Percentiles rank a stretch among this genome's conserved stretches.
phyloP scores from a whole-genome alignment of 2,888 invertebrate species.

The Siphlonurus alternatus region DNA sequence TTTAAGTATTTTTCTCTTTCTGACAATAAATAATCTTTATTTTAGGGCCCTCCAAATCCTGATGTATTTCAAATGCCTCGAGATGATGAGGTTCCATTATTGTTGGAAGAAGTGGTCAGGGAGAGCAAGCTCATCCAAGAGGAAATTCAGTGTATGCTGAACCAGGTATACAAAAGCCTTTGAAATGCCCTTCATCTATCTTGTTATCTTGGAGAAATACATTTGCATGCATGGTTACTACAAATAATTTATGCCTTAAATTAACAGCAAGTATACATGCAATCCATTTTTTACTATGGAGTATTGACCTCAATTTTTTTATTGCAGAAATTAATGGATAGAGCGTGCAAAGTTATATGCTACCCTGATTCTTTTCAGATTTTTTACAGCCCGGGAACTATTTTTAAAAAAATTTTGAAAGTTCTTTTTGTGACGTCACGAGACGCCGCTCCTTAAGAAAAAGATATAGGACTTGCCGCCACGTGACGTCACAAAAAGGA shows the following conservation, averaged over 20 bases:
- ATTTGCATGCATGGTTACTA: not conserved
- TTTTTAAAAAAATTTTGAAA: too few species aligned
- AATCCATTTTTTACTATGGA: too few species aligned
- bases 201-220: not conserved
- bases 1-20: not conserved
- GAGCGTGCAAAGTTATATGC: too few species aligned
- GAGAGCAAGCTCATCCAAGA: conserved; percentile 42
- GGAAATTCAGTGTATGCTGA: conserved; percentile 47
- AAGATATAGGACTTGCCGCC: too few species aligned
- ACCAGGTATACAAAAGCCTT: conserved; percentile 43
- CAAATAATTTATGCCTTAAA: not conserved
- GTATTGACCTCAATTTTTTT: too few species aligned
- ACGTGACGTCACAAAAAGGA: too few species aligned
- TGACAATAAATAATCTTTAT: not conserved
- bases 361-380: too few species aligned
- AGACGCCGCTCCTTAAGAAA: too few species aligned
- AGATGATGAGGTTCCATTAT: conserved; percentile 22
- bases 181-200: conserved; percentile 4
- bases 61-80: conserved; percentile 46
- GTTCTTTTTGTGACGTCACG: too few species aligned
- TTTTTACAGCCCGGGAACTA: too few species aligned
- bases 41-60: conserved; percentile 54
- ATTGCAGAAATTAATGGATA: too few species aligned
- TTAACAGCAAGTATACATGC: too few species aligned
- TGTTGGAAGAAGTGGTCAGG: conserved; percentile 41